Base-by-base conservation (phyloP, 2,888 invertebrate genomes). In the Furcula furcula region DNA sequence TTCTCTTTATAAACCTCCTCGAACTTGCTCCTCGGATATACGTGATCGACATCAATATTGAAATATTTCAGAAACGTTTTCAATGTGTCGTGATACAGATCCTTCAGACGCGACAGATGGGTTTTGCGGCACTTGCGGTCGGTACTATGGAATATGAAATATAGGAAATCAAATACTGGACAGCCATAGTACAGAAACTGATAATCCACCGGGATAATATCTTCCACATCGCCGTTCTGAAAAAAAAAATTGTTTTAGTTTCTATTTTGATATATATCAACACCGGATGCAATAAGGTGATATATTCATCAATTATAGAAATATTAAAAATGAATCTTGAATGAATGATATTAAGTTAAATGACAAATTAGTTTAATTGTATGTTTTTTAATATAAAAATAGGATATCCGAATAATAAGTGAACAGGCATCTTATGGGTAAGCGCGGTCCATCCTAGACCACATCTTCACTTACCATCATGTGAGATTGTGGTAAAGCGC, bases 1-100 rank as follows among this genome's bases (percentile, higher is more conserved):
- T 66, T 62, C 0, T 67, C 55, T 7, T 15, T 27, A 23, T 50
- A 76, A 32, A 63, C 50, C 3, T 36, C 44, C n/a, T 78, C 69
- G 31, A 74, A 76, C n/a, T 54, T 49, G 0, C 50, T 35, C 21
- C 39, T 70, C 0, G 72, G 51, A 20, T 56, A 77, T 0, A 66
- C 36, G 0, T 30, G 27, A 0, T 55, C 35, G 0, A 65, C 35
- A 7, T 68, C 53, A 0, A 75, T 44, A 2, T 54, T 38, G 30
- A 25, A 25, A 7, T 9, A 19, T 33, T 1, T 22, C 26, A 12
- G 53, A 35, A 7, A 50, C 14, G 11, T 22, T 22, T 4, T 36
- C 15, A 27, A 10, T 9, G 27, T 25, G 19, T 25, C 13, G 25
- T 27, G 27, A 15, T 27, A 27, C 15, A 27, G 27, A 4, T 14